Conservation (phyloP, 2,888 invertebrate genomes). For the Drosophila austrosaltans region DNA sequence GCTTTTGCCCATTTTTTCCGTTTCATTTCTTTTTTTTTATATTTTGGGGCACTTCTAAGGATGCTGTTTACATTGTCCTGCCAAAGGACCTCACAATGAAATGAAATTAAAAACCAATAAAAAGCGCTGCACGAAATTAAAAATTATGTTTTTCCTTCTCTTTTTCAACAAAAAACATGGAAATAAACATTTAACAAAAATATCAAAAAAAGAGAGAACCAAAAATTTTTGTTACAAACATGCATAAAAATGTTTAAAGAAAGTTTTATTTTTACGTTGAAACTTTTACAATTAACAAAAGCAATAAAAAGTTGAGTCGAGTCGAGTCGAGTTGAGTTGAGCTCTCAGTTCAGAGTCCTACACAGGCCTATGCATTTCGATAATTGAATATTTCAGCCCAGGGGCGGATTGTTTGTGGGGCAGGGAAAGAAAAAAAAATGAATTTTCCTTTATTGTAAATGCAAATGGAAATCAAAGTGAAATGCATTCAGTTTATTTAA, state of each 20-base stretch:
- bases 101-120: constrained; percentile 80
- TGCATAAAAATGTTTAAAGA: constrained; percentile 41
- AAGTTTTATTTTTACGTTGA: constrained; percentile 36
- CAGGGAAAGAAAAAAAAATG: neutral
- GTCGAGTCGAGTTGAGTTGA: constrained; percentile 45
- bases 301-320: constrained; percentile 56
- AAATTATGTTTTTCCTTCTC: constrained; percentile 74
- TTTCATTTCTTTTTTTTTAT: constrained; percentile 18
- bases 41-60: constrained; percentile 58
- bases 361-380: constrained; percentile 61
- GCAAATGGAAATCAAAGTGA: neutral
- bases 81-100: constrained; percentile 51
- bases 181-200: constrained; percentile 55
- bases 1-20: constrained; percentile 66
- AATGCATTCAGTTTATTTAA: neutral
- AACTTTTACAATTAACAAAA: constrained; percentile 75
- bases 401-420: constrained; percentile 25
- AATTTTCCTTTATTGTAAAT: neutral
- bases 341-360: constrained; percentile 28
- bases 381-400: constrained; percentile 69
- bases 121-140: constrained; percentile 74
- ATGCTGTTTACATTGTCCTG: constrained; percentile 69
- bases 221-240: constrained; percentile 40
- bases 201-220: constrained; percentile 25
- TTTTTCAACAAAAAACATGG: constrained; percentile 48